Evolutionary conservation across 2,797 vertebrate genomes (phyloP).

Genomic region (Myotis myotis): DNA sequence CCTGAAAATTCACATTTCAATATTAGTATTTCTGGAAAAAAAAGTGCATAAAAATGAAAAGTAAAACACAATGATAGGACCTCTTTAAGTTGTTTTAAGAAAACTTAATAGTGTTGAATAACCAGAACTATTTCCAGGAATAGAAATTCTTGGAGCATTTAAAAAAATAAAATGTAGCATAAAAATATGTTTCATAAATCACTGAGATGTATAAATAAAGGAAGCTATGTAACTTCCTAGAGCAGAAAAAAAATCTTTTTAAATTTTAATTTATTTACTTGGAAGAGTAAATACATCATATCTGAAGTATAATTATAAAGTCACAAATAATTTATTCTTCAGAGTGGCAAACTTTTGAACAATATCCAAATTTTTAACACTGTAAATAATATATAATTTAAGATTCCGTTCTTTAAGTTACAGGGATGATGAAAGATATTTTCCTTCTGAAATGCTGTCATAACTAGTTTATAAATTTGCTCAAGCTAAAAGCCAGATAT

Average conservation of each 20-base stretch:
- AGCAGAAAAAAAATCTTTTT: conserved; percentile 50
- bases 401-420: conserved; percentile 67
- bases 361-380: conserved; percentile 67
- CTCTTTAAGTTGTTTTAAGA: conserved; percentile 59
- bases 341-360: conserved; percentile 69
- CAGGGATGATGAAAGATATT: conserved; percentile 64
- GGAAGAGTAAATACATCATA: conserved; percentile 67
- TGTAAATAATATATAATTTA: conserved; percentile 75
- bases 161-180: conserved; percentile 55
- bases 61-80: conserved; percentile 59
- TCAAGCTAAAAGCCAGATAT: conserved; percentile 73
- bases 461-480: conserved; percentile 71
- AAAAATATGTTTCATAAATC: conserved; percentile 73
- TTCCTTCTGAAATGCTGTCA: conserved; percentile 69
- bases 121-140: conserved; percentile 71
- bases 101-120: conserved; percentile 69
- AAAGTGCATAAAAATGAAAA: conserved; percentile 66
- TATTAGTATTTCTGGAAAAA: conserved; percentile 60
- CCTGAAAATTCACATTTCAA: conserved; percentile 63
- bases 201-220: conserved; percentile 70
- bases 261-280: conserved; percentile 59
- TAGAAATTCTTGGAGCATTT: conserved; percentile 61
- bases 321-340: conserved; percentile 72
- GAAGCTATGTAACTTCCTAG: conserved; percentile 70
- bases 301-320: conserved; percentile 68